Evolutionary conservation across 2,113 vertebrate genomes (phyloP), one percentile per base, ranked within the genome.

Genomic region (Heteronetta atricapilla): DNA sequence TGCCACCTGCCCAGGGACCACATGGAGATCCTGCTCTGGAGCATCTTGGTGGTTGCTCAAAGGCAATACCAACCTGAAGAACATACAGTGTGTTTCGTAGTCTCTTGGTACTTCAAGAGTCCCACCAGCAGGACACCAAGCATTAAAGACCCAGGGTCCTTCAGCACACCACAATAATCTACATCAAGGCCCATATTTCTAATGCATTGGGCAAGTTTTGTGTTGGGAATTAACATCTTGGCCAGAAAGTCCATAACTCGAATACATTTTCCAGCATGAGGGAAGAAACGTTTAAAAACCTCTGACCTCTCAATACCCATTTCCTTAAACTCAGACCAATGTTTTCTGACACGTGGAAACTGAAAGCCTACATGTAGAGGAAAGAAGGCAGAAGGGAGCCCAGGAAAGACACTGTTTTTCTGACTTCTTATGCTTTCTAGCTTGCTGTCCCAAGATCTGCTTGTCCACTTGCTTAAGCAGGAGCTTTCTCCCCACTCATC

Each of bases 121-220:
- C 36, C 12, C 63, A 58, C 3, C 21, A 85, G 34, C n/a, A 68
- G 33, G 44, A 58, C 63, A 18, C 21, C 38, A 26, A 23, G 15
- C n/a, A 48, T 21, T 50, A 62, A 34, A 76, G 64, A 59, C 2
- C 26, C 44, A 6, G 17, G 6, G 42, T 34, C 33, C 73, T 64
- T 53, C 85, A 86, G 42, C 64, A 75, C 34, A 26, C 20, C 1
- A 4, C 0, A 0, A 28, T 20, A 44, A 0, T 0, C 22, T 8
- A 59, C 1, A 3, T 50, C 55, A 50, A 2, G 1, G 38, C 44
- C 20, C 46, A 23, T 50, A 75, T 28, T 38, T 56, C 79, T n/a
- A 14, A 12, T 1, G 13, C 11, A 5, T 3, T 18, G 20, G 29
- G 60, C 77, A 53, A 58, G 13, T 60, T 86, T 36, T 18, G 4